A percentile compares a stretch with the other conserved stretches of the same genome.
These are phyloP conservation scores for Drosophila neocordata DNA, from an alignment of 1,140 invertebrate genomes.

Conservation along the genomic window DNA sequence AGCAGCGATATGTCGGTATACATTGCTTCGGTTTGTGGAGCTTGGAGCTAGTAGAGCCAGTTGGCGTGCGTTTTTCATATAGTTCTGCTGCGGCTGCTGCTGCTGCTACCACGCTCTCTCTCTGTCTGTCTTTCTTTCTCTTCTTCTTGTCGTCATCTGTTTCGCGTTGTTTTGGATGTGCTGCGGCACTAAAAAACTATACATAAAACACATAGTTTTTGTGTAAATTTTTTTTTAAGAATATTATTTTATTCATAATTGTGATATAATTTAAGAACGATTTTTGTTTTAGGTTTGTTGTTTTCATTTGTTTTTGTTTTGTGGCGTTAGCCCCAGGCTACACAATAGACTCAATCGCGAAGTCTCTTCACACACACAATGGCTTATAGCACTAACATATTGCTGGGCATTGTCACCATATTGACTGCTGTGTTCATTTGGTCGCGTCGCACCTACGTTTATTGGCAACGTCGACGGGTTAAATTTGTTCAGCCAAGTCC, in stretches of 20 bases:
- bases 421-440: constrained; percentile 75
- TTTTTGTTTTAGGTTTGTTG: constrained; percentile 34
- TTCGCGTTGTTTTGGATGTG: constrained; percentile 42
- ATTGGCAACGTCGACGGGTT: constrained; percentile 77
- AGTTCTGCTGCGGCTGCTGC: constrained; percentile 5
- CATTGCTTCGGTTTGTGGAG: constrained; percentile 67
- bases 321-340: constrained; percentile 4
- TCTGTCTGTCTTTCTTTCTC: constrained; percentile 10
- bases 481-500: constrained; percentile 75
- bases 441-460: constrained; percentile 80
- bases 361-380: constrained; percentile 29
- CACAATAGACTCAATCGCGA: background rate
- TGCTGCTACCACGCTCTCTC: constrained; percentile 12
- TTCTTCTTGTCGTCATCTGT: constrained; percentile 32
- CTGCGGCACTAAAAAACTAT: constrained; percentile 12
- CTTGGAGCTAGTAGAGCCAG: constrained; percentile 27
- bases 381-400: constrained; percentile 71
- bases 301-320: constrained; percentile 57
- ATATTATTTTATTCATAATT: constrained; percentile 39
- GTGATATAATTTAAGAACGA: constrained; percentile 57
- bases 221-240: constrained; percentile 23
- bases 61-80: constrained; percentile 8
- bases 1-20: constrained; percentile 44
- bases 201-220: constrained; percentile 21
- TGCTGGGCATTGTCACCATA: constrained; percentile 72